Base-by-base conservation (phyloP, 2,113 vertebrate species). In the Chlamydotis undulata region DNA sequence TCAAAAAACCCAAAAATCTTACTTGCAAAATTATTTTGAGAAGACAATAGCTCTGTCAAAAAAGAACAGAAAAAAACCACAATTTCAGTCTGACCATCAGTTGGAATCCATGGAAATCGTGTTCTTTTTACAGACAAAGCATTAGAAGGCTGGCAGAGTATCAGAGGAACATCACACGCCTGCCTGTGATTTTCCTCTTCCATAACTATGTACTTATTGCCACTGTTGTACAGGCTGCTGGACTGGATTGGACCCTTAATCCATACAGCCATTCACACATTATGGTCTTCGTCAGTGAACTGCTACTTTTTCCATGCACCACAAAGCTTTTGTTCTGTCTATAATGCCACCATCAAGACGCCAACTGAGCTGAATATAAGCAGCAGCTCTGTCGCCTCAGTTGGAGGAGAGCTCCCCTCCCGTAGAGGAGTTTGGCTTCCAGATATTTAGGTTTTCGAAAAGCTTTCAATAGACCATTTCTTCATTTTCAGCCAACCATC, bases 251-350 rank as follows among this genome's bases (percentile, higher is more conserved):
- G 56, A 7, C 9, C 24, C 45, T 43, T 3, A 5, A 15, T 9
- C 14, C 23, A 13, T 12, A 6, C 55, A 47, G 29, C 7, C 35
- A 9, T 7, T 16, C 39, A 6, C 25, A 19, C 4, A 0, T 2
- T 4, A 0, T 5, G 26, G 13, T 3, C 43, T n/a, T 9, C 5
- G 6, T 18, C 76, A 28, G 4, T 7, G 16, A 1, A 10, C 21
- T 64, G 24, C 25, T 43, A 39, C 47, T 47, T 65, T 53, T 25
- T 9, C 52, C 63, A 4, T 1, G 24, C 0, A 6, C 6, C 41
- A 31, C 71, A 67, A 50, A 81, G n/a, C 47, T 39, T 35, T 15
- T 39, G 9, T 22, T 11, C 29, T 49, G 12, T 4, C 47, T 35
- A 6, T 9, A 37, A 2, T 21, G 6, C 4, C 33, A 37, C 13